Conservation (phyloP, 1,140 invertebrate species). For the Panulirus ornatus region DNA sequence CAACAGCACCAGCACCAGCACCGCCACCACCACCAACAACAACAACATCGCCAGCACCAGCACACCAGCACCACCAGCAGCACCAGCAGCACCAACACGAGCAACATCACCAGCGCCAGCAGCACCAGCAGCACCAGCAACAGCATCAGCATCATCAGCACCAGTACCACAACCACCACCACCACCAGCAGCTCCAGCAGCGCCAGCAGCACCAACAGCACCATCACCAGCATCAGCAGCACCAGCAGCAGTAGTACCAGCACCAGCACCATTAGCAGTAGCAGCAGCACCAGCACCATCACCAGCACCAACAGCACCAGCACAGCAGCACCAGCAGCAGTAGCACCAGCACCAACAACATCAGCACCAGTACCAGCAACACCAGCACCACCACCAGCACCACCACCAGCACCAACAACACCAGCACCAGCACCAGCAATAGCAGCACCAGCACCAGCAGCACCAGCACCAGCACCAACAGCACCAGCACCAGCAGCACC, state of each 20-base stretch:
- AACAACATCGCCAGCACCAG: no score
- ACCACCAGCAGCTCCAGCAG: slow-evolving; percentile 2
- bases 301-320: slow-evolving; percentile 11
- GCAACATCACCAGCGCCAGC: no score
- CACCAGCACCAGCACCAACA: no score
- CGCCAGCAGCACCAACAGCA: slow-evolving; percentile 15
- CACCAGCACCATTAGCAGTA: background rate
- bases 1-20: no score
- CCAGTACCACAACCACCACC: no score
- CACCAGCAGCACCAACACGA: no score
- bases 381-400: slow-evolving; percentile 11
- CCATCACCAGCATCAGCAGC: no score
- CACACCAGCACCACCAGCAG: no score
- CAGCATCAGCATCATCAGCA: no score
- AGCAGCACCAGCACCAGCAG: slow-evolving; percentile 15
- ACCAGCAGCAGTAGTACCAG: background rate
- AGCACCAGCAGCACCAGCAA: no score
- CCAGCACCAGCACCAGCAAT: no score
- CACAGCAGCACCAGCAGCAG: slow-evolving; percentile 6
- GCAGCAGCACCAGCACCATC: background rate
- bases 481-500: background rate
- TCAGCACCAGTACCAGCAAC: background rate
- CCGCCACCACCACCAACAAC: no score
- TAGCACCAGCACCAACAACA: slow-evolving; percentile 1
- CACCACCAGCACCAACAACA: slow-evolving; percentile 19